Conservation (phyloP, 1,140 invertebrate genomes). For the Formica selysi region DNA sequence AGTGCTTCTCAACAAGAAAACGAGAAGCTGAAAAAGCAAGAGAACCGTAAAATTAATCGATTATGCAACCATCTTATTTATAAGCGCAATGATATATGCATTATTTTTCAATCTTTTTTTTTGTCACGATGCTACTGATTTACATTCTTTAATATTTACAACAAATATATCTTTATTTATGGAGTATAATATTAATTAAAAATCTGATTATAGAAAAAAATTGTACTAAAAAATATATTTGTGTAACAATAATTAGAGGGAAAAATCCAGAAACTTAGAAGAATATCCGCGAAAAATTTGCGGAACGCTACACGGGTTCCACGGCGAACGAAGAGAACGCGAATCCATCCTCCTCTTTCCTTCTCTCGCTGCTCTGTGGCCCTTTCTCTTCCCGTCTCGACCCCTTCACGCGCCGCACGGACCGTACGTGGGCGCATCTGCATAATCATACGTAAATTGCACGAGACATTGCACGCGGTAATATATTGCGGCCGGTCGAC, state of each 20-base stretch:
- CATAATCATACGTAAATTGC: constrained; percentile 78
- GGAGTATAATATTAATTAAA: background rate
- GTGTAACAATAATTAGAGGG: background rate
- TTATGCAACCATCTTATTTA: constrained; percentile 30
- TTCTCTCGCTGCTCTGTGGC: background rate
- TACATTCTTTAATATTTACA: background rate
- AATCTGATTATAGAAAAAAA: background rate
- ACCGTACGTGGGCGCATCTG: constrained; percentile 68
- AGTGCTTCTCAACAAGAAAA: background rate
- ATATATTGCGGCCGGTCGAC: constrained; percentile 71
- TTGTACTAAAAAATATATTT: no score
- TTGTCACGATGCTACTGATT: background rate
- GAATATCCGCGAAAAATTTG: no score
- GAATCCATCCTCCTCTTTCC: background rate
- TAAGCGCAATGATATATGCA: background rate
- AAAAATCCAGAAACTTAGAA: no score
- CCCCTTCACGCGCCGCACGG: background rate
- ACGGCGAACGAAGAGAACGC: no score
- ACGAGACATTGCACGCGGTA: constrained; percentile 72
- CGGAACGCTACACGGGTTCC: no score
- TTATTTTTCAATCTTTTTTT: background rate
- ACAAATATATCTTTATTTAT: background rate
- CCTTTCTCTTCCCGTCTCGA: background rate
- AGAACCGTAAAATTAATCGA: constrained; percentile 27
- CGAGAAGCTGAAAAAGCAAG: background rate